phyloP scores from a whole-genome alignment of 2,113 vertebrate genomes.

The Paramisgurnus dabryanus region DNA sequence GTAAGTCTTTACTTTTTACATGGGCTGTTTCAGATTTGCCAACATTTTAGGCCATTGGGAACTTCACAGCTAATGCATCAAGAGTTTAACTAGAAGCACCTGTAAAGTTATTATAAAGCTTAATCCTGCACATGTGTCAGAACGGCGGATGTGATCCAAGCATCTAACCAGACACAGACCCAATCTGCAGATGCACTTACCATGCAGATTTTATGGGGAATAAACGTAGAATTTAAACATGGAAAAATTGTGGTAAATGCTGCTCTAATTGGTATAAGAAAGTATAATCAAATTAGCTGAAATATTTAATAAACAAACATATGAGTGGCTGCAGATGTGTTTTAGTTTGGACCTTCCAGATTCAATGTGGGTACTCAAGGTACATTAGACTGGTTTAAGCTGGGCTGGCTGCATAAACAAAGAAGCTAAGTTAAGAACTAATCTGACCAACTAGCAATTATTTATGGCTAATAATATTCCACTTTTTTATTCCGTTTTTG shows the following conservation, averaged over 20 bases:
- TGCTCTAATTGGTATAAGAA: neutral
- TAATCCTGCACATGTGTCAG: slow-evolving; percentile 65
- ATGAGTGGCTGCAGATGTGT: no score
- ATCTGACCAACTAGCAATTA: no score
- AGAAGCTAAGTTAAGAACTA: no score
- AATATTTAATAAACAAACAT: neutral
- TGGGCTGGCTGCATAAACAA: no score
- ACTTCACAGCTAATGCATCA: slow-evolving; percentile 70
- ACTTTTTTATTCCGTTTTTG: no score
- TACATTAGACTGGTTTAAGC: no score
- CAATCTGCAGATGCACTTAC: neutral
- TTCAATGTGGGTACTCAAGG: no score
- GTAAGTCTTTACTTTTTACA: slow-evolving; percentile 51
- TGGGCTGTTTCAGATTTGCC: slow-evolving; percentile 62
- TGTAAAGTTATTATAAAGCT: slow-evolving; percentile 55
- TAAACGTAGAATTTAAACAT: neutral
- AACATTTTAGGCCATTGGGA: slow-evolving; percentile 60
- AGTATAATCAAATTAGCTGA: neutral
- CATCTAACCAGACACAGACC: slow-evolving; percentile 27
- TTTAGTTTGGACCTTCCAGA: neutral
- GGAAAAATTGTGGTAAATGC: neutral
- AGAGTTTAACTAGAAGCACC: slow-evolving; percentile 71
- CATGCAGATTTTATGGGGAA: neutral
- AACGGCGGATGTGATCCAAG: slow-evolving; percentile 50
- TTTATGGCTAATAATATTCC: no score